A percentile compares a stretch with the other conserved stretches of the same genome.
These are phyloP conservation scores for Tapirus indicus DNA, from an alignment of 2,797 vertebrate species.

Conservation along the genomic window DNA sequence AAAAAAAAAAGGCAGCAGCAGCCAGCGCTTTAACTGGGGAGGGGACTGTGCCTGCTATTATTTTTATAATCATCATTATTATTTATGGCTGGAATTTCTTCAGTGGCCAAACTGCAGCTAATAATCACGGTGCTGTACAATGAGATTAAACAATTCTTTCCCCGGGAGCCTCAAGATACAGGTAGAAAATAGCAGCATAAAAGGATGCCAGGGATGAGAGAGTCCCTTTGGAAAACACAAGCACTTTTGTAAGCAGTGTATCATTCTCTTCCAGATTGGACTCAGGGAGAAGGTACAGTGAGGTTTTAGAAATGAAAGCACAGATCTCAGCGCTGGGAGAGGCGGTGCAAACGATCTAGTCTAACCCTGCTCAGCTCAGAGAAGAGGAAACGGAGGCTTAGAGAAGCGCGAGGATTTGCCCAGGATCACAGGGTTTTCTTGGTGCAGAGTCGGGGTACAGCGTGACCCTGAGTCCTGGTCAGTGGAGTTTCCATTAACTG, in stretches of 20 bases:
- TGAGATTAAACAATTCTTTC: neutral
- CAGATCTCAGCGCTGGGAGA: neutral
- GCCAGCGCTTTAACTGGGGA: neutral
- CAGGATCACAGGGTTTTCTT: neutral
- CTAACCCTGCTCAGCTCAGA: fast-evolving
- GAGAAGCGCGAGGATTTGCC: neutral
- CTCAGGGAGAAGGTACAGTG: neutral
- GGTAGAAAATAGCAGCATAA: neutral
- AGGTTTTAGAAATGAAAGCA: fast-evolving
- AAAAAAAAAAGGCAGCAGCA: neutral
- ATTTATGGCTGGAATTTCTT: conserved; percentile 66
- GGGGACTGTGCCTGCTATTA: neutral
- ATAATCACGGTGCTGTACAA: neutral
- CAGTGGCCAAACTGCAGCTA: neutral
- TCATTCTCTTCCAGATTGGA: neutral
- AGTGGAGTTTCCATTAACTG: neutral
- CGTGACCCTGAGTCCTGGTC: fast-evolving
- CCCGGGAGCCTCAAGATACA: neutral
- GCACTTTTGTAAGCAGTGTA: fast-evolving
- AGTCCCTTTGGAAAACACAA: neutral
- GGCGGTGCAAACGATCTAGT: fast-evolving
- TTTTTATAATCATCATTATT: conserved; percentile 40
- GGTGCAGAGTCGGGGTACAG: no score
- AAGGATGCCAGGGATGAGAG: neutral
- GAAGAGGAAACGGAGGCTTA: neutral